These are phyloP conservation scores for Listrodromus nycthemerus DNA, from an alignment of 2,888 invertebrate species.

Conservation along the genomic window DNA sequence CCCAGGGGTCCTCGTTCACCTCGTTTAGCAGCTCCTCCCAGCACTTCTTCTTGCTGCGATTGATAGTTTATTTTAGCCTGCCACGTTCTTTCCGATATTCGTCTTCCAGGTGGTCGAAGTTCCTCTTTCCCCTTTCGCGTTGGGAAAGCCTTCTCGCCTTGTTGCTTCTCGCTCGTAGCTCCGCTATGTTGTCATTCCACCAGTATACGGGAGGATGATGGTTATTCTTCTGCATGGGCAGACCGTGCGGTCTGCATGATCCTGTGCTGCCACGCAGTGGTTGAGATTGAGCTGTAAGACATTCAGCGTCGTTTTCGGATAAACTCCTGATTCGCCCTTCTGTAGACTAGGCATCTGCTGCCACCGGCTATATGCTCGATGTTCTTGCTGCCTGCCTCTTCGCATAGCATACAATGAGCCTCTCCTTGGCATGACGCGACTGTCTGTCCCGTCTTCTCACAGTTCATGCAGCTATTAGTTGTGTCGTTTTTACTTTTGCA, in stretches of 20 bases:
- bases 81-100: conserved; percentile 12
- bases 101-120: not conserved
- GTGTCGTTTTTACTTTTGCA: conserved; percentile 49
- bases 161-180: conserved; percentile 37
- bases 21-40: conserved; percentile 69
- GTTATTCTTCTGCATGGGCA: conserved; percentile 39
- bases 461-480: conserved; percentile 52
- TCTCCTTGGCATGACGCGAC: conserved; percentile 32
- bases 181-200: conserved; percentile 56
- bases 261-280: conserved; percentile 67
- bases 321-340: conserved; percentile 51
- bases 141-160: conserved; percentile 20
- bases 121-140: not conserved
- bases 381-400: conserved; percentile 5
- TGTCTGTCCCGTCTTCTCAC: conserved; percentile 61
- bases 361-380: conserved; percentile 51
- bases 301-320: conserved; percentile 49
- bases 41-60: conserved; percentile 45
- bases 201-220: conserved; percentile 53
- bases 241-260: conserved; percentile 50
- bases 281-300: conserved; percentile 69
- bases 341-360: conserved; percentile 55
- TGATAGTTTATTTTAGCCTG: conserved; percentile 46
- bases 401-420: conserved; percentile 49
- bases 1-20: conserved; percentile 70